A percentile compares a stretch with the other conserved stretches of the same genome.
These are phyloP conservation scores for Sepioteuthis lessoniana DNA, from an alignment of 2,888 invertebrate genomes.

Conservation along the genomic window DNA sequence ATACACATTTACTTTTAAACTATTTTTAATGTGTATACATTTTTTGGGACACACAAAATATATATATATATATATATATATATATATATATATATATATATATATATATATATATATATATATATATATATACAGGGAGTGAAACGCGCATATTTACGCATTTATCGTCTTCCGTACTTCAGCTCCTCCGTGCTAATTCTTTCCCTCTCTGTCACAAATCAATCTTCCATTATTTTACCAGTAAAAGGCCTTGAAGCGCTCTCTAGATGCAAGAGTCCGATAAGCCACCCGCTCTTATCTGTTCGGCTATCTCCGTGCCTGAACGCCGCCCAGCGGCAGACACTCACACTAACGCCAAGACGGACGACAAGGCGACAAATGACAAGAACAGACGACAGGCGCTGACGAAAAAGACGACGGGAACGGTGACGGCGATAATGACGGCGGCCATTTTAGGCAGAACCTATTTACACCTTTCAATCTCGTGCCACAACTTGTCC, in stretches of 20 bases:
- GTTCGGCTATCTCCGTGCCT: conserved; percentile 14
- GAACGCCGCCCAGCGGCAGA: conserved; percentile 20
- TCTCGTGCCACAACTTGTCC: background rate
- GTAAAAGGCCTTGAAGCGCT: background rate
- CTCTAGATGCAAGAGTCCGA: background rate
- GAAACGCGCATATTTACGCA: background rate
- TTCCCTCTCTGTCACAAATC: background rate
- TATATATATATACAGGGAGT: background rate
- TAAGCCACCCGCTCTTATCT: conserved; percentile 8
- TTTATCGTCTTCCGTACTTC: background rate
- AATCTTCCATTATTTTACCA: background rate
- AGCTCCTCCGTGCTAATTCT: background rate
- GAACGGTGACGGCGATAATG: background rate
- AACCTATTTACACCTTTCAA: background rate
- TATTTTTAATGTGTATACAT: no score
- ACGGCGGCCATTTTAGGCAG: background rate
- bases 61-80: background rate
- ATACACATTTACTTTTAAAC: no score
- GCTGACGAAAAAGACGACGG: background rate
- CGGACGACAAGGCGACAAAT: background rate
- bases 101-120: background rate
- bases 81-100: background rate
- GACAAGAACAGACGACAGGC: conserved; percentile 14
- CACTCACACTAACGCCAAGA: conserved; percentile 23
- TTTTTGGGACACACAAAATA: no score